Base-by-base conservation (phyloP, 2,888 invertebrate genomes). In the Nipponacmea schrenckii region DNA sequence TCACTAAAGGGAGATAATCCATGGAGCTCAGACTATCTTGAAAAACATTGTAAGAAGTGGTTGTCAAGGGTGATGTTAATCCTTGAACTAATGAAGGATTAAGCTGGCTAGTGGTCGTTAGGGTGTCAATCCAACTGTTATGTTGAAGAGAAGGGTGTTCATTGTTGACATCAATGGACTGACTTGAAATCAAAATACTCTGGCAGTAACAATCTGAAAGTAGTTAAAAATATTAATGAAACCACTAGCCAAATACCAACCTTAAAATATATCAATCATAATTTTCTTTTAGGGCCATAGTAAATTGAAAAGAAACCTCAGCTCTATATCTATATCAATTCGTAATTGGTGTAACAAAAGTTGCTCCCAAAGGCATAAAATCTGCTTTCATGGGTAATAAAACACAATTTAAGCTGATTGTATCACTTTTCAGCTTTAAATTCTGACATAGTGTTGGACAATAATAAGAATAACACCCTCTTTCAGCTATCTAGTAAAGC, bases 1-100 rank as follows among this genome's bases (percentile, higher is more conserved):
- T 56, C 56, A 56, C 56, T 24, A 56, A 56, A 56, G 56, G 56
- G 56, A 56, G 56, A 56, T 56, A 24, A 56, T 56, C 56, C 56
- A 14, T 56, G 56, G 56, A 56, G 56, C 56, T 56, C 56, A 24
- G 56, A 24, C 56, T 56, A 20, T 24, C 56, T 20, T 20, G 20
- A 12, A 20, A 10, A 24, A 56, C 20, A 56, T 56, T 56, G 56
- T 56, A 56, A 24, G 56, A 56, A 56, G 56, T 56, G 56, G 56
- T 24, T 56, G 56, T 56, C 56, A 56, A 56, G 56, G 56, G 24
- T 20, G 56, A 56, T 24, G 56, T 24, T 56, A 56, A 56, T 56
- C 56, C 24, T 24, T 56, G 56, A 56, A 56, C 56, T 56, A 56
- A 56, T 56, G 56, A 24, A 56, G 56, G 56, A 56, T 56, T 56